These are phyloP conservation scores for Diploscapter pachys DNA, from an alignment of 1,140 invertebrate species.

Conservation along the genomic window DNA sequence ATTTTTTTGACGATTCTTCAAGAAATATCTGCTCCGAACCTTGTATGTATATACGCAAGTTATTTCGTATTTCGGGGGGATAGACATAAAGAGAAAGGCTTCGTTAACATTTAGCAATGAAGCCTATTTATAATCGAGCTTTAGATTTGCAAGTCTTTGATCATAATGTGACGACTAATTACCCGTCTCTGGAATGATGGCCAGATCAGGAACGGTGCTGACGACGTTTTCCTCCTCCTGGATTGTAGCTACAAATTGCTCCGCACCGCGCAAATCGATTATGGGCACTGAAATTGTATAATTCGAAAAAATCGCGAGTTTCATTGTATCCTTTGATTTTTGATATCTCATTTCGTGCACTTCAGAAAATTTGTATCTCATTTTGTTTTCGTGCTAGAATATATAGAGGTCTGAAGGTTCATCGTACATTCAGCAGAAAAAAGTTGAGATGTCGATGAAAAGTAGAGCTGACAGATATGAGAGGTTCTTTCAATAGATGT, in stretches of 20 bases:
- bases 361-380: too few species aligned
- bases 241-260: conserved; percentile 50
- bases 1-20: too few species aligned
- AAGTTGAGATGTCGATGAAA: too few species aligned
- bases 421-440: too few species aligned
- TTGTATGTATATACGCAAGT: neutral
- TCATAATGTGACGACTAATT: neutral
- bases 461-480: too few species aligned
- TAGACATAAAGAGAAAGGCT: neutral
- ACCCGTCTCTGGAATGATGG: conserved; percentile 52
- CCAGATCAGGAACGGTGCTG: conserved; percentile 52
- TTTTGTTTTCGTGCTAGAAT: too few species aligned
- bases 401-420: too few species aligned
- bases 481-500: too few species aligned
- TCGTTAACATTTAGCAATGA: neutral
- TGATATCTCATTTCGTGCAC: too few species aligned
- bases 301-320: too few species aligned
- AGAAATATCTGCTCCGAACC: too few species aligned
- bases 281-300: conserved; percentile 42
- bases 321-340: too few species aligned
- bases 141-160: neutral
- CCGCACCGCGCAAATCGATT: conserved; percentile 52
- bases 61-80: neutral
- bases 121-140: neutral
- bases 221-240: conserved; percentile 52